Evolutionary conservation across 2,797 vertebrate species (phyloP).

Genomic region (Ctenosaura bakeri): DNA sequence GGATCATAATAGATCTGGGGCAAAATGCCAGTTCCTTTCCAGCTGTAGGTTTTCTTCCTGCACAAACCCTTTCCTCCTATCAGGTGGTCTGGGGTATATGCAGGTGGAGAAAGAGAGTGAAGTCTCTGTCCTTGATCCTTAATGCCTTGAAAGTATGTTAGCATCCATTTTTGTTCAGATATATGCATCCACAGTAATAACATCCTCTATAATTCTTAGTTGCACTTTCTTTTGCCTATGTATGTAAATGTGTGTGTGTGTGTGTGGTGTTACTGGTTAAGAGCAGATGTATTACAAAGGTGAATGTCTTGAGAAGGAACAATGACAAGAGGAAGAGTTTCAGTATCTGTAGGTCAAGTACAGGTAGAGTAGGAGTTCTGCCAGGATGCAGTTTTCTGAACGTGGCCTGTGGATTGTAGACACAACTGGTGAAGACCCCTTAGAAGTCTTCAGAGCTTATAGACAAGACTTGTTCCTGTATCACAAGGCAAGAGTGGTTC

Average conservation of each 20-base stretch:
- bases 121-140: background rate
- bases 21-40: background rate
- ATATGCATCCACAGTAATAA: background rate
- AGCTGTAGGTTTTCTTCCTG: background rate
- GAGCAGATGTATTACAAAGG: background rate
- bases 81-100: background rate
- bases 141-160: background rate
- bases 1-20: background rate
- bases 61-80: background rate
- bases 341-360: background rate
- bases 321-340: background rate
- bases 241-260: background rate
- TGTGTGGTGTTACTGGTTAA: background rate
- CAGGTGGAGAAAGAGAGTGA: background rate
- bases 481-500: background rate
- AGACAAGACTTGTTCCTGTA: background rate
- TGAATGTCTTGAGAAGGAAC: background rate
- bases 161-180: background rate
- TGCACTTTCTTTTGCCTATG: constrained; percentile 20
- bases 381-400: background rate
- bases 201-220: background rate
- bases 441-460: background rate
- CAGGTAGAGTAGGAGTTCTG: too few relatives aligned
- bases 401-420: background rate
- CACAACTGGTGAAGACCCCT: background rate